phyloP scores from a whole-genome alignment of 2,888 invertebrate species.

The Colletes collaris region DNA sequence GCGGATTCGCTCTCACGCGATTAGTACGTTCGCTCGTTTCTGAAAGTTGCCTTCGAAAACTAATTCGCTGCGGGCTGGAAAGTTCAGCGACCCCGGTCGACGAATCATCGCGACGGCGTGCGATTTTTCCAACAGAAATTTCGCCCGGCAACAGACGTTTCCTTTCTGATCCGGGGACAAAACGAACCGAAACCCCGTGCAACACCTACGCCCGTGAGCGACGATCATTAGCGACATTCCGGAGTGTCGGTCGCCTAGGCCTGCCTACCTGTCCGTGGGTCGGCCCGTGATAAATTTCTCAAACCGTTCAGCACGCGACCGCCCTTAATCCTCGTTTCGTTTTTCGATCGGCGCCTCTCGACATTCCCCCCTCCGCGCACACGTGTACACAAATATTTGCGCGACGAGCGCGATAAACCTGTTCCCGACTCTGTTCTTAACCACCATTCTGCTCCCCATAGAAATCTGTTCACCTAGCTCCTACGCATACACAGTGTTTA shows the following conservation, averaged over 20 bases:
- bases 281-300: constrained; percentile 20
- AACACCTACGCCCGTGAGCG: constrained; percentile 29
- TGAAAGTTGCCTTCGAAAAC: not conserved
- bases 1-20: too few relatives aligned
- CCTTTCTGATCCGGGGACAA: too few relatives aligned
- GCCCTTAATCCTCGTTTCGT: constrained; percentile 18
- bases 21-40: too few relatives aligned
- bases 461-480: too few relatives aligned
- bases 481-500: too few relatives aligned
- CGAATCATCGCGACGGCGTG: too few relatives aligned
- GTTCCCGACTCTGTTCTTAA: too few relatives aligned
- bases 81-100: not conserved
- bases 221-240: constrained; percentile 55
- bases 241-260: constrained; percentile 29
- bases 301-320: not conserved
- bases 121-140: too few relatives aligned
- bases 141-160: too few relatives aligned
- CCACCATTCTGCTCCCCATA: too few relatives aligned
- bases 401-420: too few relatives aligned
- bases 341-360: not conserved
- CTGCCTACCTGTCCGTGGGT: constrained; percentile 20
- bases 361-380: not conserved
- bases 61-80: constrained; percentile 1
- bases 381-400: constrained; percentile 19
- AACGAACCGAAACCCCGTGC: constrained; percentile 1